Evolutionary conservation across 2,797 vertebrate species (phyloP).

Genomic region (Carapus acus): DNA sequence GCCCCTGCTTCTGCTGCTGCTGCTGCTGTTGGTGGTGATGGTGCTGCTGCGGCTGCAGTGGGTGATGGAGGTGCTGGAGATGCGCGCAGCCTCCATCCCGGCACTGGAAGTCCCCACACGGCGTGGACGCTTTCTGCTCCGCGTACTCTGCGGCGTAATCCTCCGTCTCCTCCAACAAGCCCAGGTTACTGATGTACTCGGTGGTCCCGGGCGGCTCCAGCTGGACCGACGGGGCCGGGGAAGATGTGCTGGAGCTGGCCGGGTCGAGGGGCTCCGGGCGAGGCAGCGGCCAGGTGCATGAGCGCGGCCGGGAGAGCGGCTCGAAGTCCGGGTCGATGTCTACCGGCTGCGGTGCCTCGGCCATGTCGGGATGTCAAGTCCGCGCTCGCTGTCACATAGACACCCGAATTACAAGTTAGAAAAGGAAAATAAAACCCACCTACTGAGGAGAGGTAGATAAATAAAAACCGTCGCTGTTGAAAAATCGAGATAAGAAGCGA

Average conservation of each 20-base stretch:
- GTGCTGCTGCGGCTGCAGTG: constrained; percentile 41
- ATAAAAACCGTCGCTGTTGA: too few relatives aligned
- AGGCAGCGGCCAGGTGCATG: constrained; percentile 94
- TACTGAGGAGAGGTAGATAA: background rate
- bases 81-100: constrained; percentile 68
- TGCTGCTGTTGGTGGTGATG: constrained; percentile 42
- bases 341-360: constrained; percentile 78
- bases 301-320: constrained; percentile 88
- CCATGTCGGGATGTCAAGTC: constrained; percentile 62
- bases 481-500: background rate
- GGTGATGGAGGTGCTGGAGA: constrained; percentile 61
- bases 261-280: constrained; percentile 83
- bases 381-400: constrained; percentile 23
- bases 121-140: constrained; percentile 56
- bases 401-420: constrained; percentile 10
- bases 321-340: constrained; percentile 95
- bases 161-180: constrained; percentile 82
- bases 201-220: constrained; percentile 70
- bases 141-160: constrained; percentile 76
- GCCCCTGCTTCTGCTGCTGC: constrained; percentile 39
- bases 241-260: constrained; percentile 81
- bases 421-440: background rate
- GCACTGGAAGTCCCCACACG: constrained; percentile 75
- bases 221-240: constrained; percentile 77
- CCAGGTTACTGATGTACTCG: constrained; percentile 82